phyloP scores from a whole-genome alignment of 2,888 invertebrate species.

The Pyrrhia umbra region DNA sequence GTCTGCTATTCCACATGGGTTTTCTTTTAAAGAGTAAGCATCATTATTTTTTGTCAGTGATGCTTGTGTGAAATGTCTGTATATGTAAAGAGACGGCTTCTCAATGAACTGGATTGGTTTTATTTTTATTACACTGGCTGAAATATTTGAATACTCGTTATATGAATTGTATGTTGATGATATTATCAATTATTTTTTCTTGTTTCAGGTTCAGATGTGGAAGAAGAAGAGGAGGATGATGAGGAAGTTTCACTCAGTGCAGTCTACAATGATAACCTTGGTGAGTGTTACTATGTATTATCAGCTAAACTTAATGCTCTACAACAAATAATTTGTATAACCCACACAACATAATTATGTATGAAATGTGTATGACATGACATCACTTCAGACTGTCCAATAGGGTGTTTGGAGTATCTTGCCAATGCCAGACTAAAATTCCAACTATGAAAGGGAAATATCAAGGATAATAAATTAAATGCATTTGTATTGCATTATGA shows the following conservation, averaged over 20 bases:
- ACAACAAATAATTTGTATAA: no score
- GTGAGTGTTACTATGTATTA: no score
- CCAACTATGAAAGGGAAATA: no score
- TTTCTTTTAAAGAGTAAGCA: conserved; percentile 88
- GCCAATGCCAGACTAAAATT: no score
- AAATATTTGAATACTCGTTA: conserved; percentile 8
- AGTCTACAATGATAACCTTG: conserved; percentile 92
- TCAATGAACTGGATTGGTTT: conserved; percentile 22
- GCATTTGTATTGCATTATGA: no score
- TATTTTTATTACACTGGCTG: conserved; percentile 31
- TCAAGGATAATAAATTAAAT: no score
- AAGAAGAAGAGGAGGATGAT: conserved; percentile 92
- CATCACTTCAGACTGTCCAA: no score
- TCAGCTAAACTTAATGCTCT: no score
- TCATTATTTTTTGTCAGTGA: conserved; percentile 70
- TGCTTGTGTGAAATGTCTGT: conserved; percentile 59
- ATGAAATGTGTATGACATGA: no score
- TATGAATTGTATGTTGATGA: not conserved
- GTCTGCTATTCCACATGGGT: conserved; percentile 88
- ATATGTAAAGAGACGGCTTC: conserved; percentile 32
- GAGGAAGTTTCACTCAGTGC: conserved; percentile 92
- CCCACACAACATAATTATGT: no score
- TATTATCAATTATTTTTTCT: conserved; percentile 19
- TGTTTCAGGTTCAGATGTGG: conserved; percentile 88
- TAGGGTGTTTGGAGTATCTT: no score